Percentiles rank a stretch among this genome's conserved stretches.
phyloP scores from a whole-genome alignment of 2,113 vertebrate genomes.

The Eublepharis macularius region DNA sequence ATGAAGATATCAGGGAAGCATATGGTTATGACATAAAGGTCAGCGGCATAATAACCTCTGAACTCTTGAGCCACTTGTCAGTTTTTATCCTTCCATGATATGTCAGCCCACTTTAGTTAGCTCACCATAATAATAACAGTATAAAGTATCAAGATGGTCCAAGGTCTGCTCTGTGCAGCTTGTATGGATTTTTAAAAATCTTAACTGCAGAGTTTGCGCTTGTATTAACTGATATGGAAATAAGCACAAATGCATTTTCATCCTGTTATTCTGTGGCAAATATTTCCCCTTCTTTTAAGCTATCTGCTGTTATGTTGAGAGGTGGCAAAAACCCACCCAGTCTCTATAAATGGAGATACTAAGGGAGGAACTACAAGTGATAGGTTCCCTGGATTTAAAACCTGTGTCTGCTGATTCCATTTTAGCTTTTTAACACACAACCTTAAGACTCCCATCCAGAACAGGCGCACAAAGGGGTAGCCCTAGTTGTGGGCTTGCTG shows the following conservation, averaged over 20 bases:
- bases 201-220: background rate
- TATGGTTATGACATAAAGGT: slow-evolving; percentile 97
- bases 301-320: background rate
- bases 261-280: background rate
- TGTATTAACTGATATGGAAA: background rate
- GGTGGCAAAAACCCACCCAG: background rate
- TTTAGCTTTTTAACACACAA: too few species aligned
- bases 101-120: background rate
- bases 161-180: background rate
- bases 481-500: too few species aligned
- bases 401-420: too few species aligned
- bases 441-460: too few species aligned
- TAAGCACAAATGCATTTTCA: background rate
- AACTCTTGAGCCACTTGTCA: background rate
- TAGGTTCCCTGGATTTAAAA: too few species aligned
- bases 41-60: background rate
- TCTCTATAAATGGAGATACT: background rate
- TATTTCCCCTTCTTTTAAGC: accelerated
- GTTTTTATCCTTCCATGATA: background rate
- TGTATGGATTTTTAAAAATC: background rate
- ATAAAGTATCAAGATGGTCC: background rate
- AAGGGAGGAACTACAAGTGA: too few species aligned
- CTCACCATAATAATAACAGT: background rate
- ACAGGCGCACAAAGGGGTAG: too few species aligned
- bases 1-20: slow-evolving; percentile 94